Evolutionary conservation across 2,888 invertebrate genomes (phyloP).

Genomic region (Perizoma affinitatum): DNA sequence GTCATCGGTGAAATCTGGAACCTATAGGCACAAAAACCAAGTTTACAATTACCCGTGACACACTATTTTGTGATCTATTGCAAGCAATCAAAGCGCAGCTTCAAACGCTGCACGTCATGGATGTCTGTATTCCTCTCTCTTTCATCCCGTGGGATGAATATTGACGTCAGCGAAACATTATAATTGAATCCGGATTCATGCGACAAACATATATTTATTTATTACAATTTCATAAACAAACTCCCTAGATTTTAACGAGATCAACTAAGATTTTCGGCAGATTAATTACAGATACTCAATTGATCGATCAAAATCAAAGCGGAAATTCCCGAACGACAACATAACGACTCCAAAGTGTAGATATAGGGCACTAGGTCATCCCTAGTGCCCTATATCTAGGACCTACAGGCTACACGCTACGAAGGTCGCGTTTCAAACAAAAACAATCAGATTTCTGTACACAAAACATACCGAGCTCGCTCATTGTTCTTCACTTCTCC

Average conservation of each 20-base stretch:
- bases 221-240: too few relatives aligned
- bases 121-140: slow-evolving; percentile 6
- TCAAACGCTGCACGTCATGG: background rate
- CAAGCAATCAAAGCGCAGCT: slow-evolving; percentile 4
- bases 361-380: background rate
- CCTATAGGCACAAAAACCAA: too few relatives aligned
- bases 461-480: slow-evolving; percentile 20
- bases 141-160: slow-evolving; percentile 10
- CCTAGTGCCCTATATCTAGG: background rate
- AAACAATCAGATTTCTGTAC: slow-evolving; percentile 8
- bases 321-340: too few relatives aligned
- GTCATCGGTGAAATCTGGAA: too few relatives aligned
- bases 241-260: too few relatives aligned
- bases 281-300: background rate
- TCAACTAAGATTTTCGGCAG: too few relatives aligned
- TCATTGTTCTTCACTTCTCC: slow-evolving; percentile 20
- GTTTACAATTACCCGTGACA: too few relatives aligned
- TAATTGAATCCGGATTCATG: background rate
- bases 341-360: too few relatives aligned
- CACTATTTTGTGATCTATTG: slow-evolving; percentile 10
- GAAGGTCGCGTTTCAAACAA: background rate
- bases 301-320: background rate
- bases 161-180: slow-evolving; percentile 14
- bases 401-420: slow-evolving; percentile 1
- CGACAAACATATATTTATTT: too few relatives aligned